Base-by-base conservation (phyloP, 1,140 invertebrate genomes). In the Aporrectodea caliginosa region DNA sequence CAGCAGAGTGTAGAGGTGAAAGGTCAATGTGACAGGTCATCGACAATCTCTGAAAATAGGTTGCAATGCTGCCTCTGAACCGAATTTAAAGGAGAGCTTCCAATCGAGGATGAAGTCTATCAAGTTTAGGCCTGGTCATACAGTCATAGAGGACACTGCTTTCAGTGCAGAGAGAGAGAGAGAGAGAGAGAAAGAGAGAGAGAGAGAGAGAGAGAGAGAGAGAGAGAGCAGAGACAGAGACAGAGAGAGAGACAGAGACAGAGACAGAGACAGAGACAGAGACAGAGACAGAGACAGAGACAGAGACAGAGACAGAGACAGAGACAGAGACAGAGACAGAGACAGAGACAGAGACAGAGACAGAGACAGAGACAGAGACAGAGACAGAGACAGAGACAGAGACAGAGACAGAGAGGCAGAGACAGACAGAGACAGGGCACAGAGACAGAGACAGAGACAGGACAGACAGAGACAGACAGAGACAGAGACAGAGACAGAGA, bases 201-300 rank as follows among this genome's bases (percentile, higher is more conserved):
- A 72, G 6, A 72, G 70, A 72, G 70, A 72, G 70, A 72, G 70
- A 72, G n/a, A 72, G 70, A 72, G 70, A 72, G 70, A 72, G 70
- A 72, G 70, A 72, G 12, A 29, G 6, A 14, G 6, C 43, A 58
- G 43, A 58, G 43, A 58, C 6, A 58, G 6, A 58, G 6, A 58
- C 43, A 58, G 6, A 58, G 43, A 58, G 43, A 58, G 43, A 58
- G 43, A 58, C 6, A 58, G 43, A 58, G 43, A 58, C 6, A 58
- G 43, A 58, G 43, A 58, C 6, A 58, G 43, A 58, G 43, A 58
- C 6, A 58, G 43, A 58, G 43, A 58, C 6, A 58, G 43, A 58
- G 43, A 58, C 6, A 58, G 43, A 58, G 43, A 58, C 6, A 58
- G 43, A 58, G 43, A 58, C 6, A 58, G 43, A 58, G 43, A 58